These are phyloP conservation scores for Latrodectus elegans DNA, from an alignment of 2,888 invertebrate genomes.

Conservation along the genomic window DNA sequence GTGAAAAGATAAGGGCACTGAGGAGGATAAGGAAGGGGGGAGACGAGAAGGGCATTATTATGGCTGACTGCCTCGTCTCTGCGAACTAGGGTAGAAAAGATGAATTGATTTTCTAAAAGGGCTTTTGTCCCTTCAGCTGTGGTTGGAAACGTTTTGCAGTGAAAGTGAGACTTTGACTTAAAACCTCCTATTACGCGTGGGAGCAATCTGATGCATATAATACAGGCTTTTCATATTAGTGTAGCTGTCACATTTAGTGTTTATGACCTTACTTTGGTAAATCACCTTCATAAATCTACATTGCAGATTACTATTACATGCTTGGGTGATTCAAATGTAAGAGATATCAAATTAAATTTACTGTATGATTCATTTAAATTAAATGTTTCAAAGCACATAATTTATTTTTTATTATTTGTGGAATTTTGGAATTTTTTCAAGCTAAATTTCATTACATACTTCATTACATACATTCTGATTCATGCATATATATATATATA, in stretches of 20 bases:
- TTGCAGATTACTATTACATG: slow-evolving; percentile 2
- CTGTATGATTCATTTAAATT: too few species aligned
- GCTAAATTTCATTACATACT: too few species aligned
- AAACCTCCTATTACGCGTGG: slow-evolving; percentile 2
- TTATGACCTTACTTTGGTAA: not conserved
- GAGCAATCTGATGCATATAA: slow-evolving; percentile 30
- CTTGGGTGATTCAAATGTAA: not conserved
- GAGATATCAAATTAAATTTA: too few species aligned
- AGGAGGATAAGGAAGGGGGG: not conserved
- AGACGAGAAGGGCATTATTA: slow-evolving; percentile 42
- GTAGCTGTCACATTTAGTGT: slow-evolving; percentile 4
- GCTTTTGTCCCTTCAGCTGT: slow-evolving; percentile 59
- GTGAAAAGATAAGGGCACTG: slow-evolving; percentile 27
- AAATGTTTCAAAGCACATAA: too few species aligned
- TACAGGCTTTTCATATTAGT: slow-evolving; percentile 4
- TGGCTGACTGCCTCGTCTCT: slow-evolving; percentile 60
- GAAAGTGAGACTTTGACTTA: slow-evolving; percentile 35
- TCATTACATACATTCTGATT: too few species aligned
- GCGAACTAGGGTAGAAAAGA: slow-evolving; percentile 65
- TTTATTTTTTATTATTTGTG: too few species aligned
- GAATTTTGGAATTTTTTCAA: too few species aligned
- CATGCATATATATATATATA: too few species aligned
- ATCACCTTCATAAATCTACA: not conserved
- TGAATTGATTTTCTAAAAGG: slow-evolving; percentile 64
- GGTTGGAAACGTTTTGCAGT: slow-evolving; percentile 40